These are phyloP conservation scores for Sturnira hondurensis DNA, from an alignment of 2,113 vertebrate genomes.

Conservation along the genomic window DNA sequence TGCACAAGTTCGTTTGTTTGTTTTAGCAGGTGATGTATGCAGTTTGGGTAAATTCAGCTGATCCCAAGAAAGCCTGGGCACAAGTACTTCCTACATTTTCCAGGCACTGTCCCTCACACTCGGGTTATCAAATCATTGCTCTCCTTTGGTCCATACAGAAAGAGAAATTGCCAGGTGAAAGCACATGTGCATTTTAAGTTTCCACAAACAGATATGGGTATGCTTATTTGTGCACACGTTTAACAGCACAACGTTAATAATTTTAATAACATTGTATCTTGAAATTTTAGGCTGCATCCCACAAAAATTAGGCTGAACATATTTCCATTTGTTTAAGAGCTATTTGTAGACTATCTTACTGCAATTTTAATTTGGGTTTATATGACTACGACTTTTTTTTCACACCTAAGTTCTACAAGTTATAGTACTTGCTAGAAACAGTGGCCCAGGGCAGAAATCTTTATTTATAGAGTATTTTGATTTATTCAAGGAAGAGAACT, in stretches of 20 bases:
- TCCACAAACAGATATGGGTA: neutral
- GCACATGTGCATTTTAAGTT: neutral
- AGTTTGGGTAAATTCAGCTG: neutral
- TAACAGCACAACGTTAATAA: neutral
- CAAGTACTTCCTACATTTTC: neutral
- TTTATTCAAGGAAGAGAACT: neutral
- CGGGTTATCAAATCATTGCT: neutral
- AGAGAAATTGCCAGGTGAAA: neutral
- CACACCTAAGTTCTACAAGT: neutral
- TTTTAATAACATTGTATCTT: neutral
- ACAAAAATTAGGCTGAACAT: neutral
- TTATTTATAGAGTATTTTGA: neutral
- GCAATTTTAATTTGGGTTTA: neutral
- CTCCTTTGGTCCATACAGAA: neutral
- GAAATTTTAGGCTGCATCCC: neutral
- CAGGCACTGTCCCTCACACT: neutral
- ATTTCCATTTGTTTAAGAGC: conserved; percentile 9
- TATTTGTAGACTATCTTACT: neutral
- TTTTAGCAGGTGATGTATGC: neutral
- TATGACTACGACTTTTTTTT: neutral
- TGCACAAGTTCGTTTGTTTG: neutral
- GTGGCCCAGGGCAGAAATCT: neutral
- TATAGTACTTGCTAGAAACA: neutral
- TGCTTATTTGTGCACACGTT: neutral
- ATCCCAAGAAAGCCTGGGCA: neutral